These are phyloP conservation scores for Leucophenga montana DNA, from an alignment of 2,888 invertebrate species.

Conservation along the genomic window DNA sequence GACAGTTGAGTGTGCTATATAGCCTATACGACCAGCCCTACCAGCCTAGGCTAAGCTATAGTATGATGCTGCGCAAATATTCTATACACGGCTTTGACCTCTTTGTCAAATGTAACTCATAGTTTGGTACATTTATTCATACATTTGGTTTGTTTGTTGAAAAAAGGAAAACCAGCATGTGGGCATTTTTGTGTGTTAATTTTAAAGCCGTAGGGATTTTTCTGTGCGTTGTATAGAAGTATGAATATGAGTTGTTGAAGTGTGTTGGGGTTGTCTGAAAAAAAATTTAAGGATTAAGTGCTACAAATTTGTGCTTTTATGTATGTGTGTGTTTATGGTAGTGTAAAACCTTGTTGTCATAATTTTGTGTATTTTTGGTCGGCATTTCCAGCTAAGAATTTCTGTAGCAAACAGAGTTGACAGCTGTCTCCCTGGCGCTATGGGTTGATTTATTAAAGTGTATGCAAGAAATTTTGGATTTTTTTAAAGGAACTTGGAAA, in stretches of 20 bases:
- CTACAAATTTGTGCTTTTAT: not conserved
- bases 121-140: no score
- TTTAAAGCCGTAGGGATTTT: conserved; percentile 10
- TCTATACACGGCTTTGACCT: conserved; percentile 42
- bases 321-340: conserved; percentile 7
- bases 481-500: no score
- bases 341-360: conserved; percentile 22
- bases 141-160: not conserved
- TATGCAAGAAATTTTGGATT: no score
- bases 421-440: no score
- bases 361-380: not conserved
- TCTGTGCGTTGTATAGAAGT: no score
- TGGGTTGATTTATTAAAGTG: no score
- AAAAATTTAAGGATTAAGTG: conserved; percentile 10
- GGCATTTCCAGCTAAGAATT: no score
- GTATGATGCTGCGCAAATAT: conserved; percentile 21
- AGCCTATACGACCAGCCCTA: not conserved
- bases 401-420: no score
- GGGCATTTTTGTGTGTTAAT: conserved; percentile 17
- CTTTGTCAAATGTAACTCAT: not conserved
- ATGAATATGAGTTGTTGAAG: conserved; percentile 9
- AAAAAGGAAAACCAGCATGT: not conserved
- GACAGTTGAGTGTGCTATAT: conserved; percentile 1
- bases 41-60: not conserved
- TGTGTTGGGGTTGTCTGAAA: not conserved